Evolutionary conservation across 2,888 invertebrate species (phyloP), one percentile per base, ranked within the genome.

Genomic region (Aricia artaxerxes): DNA sequence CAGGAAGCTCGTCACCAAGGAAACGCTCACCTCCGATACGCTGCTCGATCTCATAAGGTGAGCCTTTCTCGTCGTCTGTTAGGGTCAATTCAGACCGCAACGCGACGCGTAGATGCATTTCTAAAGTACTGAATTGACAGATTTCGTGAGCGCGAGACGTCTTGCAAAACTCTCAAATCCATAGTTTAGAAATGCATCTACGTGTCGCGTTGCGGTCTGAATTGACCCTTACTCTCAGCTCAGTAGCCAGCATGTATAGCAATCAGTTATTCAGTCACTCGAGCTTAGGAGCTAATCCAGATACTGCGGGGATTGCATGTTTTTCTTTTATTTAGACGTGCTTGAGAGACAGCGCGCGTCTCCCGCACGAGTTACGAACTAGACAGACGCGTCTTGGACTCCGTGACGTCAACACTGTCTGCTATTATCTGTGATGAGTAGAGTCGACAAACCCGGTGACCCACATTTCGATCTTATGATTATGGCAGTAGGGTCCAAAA

Each of bases 1-100:
- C 78, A 95, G 94, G 81, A 81, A 87, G 91, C 35, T 89, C 95
- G 80, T 96, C 83, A 79, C 91, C 88, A 85, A 93, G 89, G 83
- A 97, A 97, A 80, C 96, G 97, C 79, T 98, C 77, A 98, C 99
- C 0, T 96, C 97, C 1, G 99, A 99, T 88, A 99, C 99, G 0
- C 94, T 99, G 80, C 96, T 99, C 92, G 99, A 99, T 95, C 95
- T 99, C 84, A 95, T 98, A 85, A 96, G 99, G 97, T 98, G 88
- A 90, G 90, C 83, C 78, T 80, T 73, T 80, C 79, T 61, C 40
- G 40, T 40, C 40, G 40, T 73, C 13, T 53, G 13, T 53, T 69
- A 40, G 5, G 44, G 44, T 44, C 44, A 40, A 40, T 40, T 40
- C 40, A 40, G 40, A 40, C 40, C 40, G 40, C 40, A 40, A 40